phyloP scores from a whole-genome alignment of 2,888 invertebrate species.

The Onchidella celtica region DNA sequence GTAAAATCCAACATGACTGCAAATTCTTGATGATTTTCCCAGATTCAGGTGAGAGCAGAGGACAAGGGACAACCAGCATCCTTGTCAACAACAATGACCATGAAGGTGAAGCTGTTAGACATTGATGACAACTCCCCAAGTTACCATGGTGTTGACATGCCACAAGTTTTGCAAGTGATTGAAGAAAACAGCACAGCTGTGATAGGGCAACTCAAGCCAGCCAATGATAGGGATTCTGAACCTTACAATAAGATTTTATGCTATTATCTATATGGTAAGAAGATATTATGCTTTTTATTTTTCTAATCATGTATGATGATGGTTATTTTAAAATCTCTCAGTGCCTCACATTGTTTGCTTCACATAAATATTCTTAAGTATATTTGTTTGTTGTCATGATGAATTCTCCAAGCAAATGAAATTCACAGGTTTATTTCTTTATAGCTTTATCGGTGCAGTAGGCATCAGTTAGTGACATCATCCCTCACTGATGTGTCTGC shows the following conservation, averaged over 20 bases:
- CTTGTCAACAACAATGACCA: slow-evolving; percentile 86
- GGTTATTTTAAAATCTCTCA: not conserved
- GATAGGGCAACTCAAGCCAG: slow-evolving; percentile 61
- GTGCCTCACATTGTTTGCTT: too few relatives aligned
- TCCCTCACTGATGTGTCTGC: too few relatives aligned
- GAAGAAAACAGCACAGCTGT: slow-evolving; percentile 57
- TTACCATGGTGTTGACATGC: slow-evolving; percentile 60
- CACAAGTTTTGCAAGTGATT: slow-evolving; percentile 59
- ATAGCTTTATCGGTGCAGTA: too few relatives aligned
- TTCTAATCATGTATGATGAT: not conserved
- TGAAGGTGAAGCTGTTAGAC: slow-evolving; percentile 82
- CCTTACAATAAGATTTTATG: slow-evolving; percentile 87
- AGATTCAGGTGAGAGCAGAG: slow-evolving; percentile 81
- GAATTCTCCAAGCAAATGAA: too few relatives aligned
- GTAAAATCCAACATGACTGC: too few relatives aligned
- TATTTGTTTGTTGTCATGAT: too few relatives aligned
- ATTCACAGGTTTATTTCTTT: too few relatives aligned
- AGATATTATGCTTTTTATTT: not conserved
- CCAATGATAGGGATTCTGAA: slow-evolving; percentile 86
- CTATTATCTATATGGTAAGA: slow-evolving; percentile 89
- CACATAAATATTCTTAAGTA: too few relatives aligned
- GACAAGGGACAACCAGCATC: slow-evolving; percentile 88
- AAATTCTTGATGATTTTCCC: too few relatives aligned
- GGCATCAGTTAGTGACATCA: too few relatives aligned
- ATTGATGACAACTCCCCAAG: slow-evolving; percentile 74